Evolutionary conservation across 2,113 vertebrate species (phyloP).

Genomic region (Mormoops blainvillei): DNA sequence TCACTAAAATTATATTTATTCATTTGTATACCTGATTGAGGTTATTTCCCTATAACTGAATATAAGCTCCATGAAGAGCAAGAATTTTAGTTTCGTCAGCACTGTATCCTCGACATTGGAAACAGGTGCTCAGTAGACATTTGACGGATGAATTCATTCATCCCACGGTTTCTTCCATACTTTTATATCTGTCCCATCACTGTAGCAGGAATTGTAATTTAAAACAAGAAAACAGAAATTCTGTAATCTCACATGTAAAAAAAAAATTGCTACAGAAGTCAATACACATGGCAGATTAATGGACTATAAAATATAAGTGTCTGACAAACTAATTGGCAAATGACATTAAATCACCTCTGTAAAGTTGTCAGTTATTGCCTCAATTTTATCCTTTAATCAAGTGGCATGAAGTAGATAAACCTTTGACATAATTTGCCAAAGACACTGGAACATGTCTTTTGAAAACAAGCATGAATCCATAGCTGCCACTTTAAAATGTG

Average conservation of each 20-base stretch:
- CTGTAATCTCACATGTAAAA: background rate
- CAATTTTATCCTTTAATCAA: slow-evolving; percentile 53
- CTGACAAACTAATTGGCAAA: slow-evolving; percentile 1
- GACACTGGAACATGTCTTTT: background rate
- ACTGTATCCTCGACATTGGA: background rate
- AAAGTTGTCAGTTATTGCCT: slow-evolving; percentile 5
- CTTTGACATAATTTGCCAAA: slow-evolving; percentile 12
- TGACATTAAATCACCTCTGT: slow-evolving; percentile 4
- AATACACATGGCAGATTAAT: slow-evolving; percentile 50
- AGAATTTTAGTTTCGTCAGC: background rate
- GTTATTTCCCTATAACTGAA: background rate
- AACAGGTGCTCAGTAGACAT: background rate
- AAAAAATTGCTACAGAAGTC: background rate
- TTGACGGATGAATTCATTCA: background rate
- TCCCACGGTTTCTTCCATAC: background rate
- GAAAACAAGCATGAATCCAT: slow-evolving; percentile 31
- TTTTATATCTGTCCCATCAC: background rate
- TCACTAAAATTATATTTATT: background rate
- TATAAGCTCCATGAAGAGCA: background rate
- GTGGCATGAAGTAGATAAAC: background rate
- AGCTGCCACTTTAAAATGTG: slow-evolving; percentile 32
- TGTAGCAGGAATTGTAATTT: background rate
- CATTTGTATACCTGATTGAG: background rate
- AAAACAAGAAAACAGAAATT: background rate
- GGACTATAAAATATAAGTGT: slow-evolving; percentile 42